phyloP scores from a whole-genome alignment of 2,113 vertebrate species.

The Gobio gobio region DNA sequence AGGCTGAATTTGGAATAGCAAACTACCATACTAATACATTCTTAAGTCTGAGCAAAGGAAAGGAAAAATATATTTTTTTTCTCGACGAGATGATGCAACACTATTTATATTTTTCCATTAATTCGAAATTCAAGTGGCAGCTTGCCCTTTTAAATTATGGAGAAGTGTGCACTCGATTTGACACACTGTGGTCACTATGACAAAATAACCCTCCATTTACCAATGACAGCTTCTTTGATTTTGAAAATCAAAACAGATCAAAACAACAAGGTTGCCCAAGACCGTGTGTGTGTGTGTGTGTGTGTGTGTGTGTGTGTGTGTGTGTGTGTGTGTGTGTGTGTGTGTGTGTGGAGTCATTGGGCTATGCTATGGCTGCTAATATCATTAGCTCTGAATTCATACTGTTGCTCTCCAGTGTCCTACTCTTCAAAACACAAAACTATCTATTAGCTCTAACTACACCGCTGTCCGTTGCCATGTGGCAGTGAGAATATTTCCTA shows the following conservation, averaged over 20 bases:
- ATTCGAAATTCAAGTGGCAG: constrained; percentile 24
- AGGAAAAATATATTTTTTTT: too few species aligned
- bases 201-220: constrained; percentile 26
- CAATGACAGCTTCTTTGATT: constrained; percentile 13
- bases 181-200: constrained; percentile 39
- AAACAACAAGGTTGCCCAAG: neutral
- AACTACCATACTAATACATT: neutral
- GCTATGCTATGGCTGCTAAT: neutral
- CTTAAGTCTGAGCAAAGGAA: neutral
- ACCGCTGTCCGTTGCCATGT: neutral
- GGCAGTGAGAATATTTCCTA: constrained; percentile 14
- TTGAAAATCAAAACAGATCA: constrained; percentile 16
- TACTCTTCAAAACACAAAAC: neutral
- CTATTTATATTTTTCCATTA: constrained; percentile 2
- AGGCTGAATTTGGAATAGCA: neutral
- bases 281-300: neutral
- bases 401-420: neutral
- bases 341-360: neutral
- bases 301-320: neutral
- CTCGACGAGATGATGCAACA: constrained; percentile 10
- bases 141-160: constrained; percentile 33
- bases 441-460: neutral
- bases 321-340: neutral
- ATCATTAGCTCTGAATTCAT: constrained; percentile 8
- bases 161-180: constrained; percentile 16